Evolutionary conservation across 1,140 invertebrate genomes (phyloP).

Genomic region (Colletes gigas): DNA sequence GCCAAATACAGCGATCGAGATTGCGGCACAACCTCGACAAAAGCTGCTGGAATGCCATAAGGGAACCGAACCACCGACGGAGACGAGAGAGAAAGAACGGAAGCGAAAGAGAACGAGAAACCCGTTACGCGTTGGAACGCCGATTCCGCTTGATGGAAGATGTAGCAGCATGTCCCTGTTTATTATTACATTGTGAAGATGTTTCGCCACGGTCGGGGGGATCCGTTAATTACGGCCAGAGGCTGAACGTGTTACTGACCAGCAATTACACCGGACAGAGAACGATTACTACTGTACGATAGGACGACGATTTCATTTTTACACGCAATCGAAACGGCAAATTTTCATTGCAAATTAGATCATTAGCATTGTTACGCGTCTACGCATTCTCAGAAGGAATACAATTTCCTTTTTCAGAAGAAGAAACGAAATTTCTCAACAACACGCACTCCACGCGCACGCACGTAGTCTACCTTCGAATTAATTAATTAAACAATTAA

Average conservation of each 20-base stretch:
- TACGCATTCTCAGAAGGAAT: background rate
- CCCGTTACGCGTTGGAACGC: slow-evolving; percentile 57
- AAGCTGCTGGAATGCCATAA: slow-evolving; percentile 66
- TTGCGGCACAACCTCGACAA: slow-evolving; percentile 44
- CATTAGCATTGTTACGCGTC: background rate
- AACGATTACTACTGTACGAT: background rate
- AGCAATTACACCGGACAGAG: background rate
- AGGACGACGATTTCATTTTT: slow-evolving; percentile 3
- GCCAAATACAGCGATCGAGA: slow-evolving; percentile 64
- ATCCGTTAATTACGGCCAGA: slow-evolving; percentile 19
- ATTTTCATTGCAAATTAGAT: background rate
- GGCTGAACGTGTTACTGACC: background rate
- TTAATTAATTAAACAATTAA: no score
- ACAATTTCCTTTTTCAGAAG: background rate
- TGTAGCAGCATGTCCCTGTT: slow-evolving; percentile 36
- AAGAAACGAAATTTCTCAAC: no score
- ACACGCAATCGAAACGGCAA: background rate
- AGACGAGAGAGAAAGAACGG: slow-evolving; percentile 11
- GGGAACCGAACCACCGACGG: background rate
- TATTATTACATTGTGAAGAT: slow-evolving; percentile 27
- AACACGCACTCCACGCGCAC: no score
- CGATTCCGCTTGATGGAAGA: slow-evolving; percentile 55
- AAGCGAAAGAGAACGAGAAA: slow-evolving; percentile 40
- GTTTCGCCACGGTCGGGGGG: background rate
- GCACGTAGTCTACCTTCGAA: no score